A percentile compares a stretch with the other conserved stretches of the same genome.
These are phyloP conservation scores for Orycteropus afer DNA, from an alignment of 2,113 vertebrate species.

Conservation along the genomic window DNA sequence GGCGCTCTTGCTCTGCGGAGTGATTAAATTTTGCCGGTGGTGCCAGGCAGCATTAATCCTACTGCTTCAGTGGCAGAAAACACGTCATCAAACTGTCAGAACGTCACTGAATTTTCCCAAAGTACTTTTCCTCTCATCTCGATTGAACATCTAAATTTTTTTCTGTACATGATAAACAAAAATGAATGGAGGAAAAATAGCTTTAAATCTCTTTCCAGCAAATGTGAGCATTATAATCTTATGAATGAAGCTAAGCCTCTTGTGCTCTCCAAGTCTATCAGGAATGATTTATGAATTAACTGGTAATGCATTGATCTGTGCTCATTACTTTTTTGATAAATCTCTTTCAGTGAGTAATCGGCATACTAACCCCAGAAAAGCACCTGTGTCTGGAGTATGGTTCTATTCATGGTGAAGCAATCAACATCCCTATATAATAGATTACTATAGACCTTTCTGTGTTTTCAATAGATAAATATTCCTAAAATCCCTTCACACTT, in stretches of 20 bases:
- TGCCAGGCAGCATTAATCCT: constrained; percentile 70
- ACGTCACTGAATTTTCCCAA: constrained; percentile 74
- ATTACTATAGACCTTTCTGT: constrained; percentile 45
- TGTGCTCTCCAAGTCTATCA: constrained; percentile 57
- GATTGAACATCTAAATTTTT: constrained; percentile 76
- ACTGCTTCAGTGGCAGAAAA: constrained; percentile 53
- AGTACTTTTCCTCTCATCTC: constrained; percentile 62
- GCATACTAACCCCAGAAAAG: constrained; percentile 71
- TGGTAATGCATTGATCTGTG: constrained; percentile 79
- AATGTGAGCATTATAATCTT: constrained; percentile 70
- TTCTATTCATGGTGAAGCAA: neutral
- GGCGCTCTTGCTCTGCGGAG: neutral
- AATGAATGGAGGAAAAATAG: constrained; percentile 77
- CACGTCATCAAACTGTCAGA: constrained; percentile 64
- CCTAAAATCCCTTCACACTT: constrained; percentile 24
- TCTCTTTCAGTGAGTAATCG: constrained; percentile 80
- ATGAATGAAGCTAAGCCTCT: constrained; percentile 66
- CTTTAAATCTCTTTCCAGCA: constrained; percentile 78
- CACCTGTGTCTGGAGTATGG: constrained; percentile 63
- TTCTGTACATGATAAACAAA: constrained; percentile 74
- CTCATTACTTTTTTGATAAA: constrained; percentile 81
- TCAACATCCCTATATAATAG: constrained; percentile 3
- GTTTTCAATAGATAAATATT: constrained; percentile 65
- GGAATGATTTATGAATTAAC: constrained; percentile 81
- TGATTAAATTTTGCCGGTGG: constrained; percentile 55